A percentile compares a stretch with the other conserved stretches of the same genome.
These are phyloP conservation scores for Dasyornis broadbenti DNA, from an alignment of 2,113 vertebrate genomes.

Conservation along the genomic window DNA sequence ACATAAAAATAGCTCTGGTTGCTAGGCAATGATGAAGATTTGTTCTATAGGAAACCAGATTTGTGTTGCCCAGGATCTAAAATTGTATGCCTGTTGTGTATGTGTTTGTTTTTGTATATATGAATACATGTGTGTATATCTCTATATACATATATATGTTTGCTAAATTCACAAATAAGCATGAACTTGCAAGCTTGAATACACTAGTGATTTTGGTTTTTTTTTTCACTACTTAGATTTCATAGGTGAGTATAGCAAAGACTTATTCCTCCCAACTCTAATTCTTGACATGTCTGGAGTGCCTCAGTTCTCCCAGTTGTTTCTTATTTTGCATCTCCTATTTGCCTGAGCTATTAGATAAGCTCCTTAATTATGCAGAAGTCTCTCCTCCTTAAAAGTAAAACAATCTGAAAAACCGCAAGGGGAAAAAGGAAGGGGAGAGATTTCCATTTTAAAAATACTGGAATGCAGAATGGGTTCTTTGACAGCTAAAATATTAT, in stretches of 20 bases:
- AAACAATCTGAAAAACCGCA: not conserved
- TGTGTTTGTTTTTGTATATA: not conserved
- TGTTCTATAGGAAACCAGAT: constrained; percentile 16
- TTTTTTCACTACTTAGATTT: not conserved
- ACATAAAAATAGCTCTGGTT: constrained; percentile 52
- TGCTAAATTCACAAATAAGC: not conserved
- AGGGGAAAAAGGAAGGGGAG: no score
- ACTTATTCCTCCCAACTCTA: not conserved
- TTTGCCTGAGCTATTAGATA: not conserved
- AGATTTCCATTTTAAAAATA: not conserved
- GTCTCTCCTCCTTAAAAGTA: not conserved
- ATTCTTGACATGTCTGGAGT: not conserved
- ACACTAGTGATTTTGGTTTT: fast-evolving
- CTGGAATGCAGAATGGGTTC: fast-evolving
- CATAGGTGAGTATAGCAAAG: fast-evolving
- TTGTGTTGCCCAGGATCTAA: constrained; percentile 19
- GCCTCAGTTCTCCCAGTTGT: not conserved
- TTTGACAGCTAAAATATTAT: not conserved
- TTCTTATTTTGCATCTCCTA: not conserved
- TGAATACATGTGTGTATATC: not conserved
- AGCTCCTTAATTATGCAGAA: not conserved
- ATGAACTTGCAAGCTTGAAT: not conserved
- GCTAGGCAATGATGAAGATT: constrained; percentile 33
- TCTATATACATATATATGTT: not conserved
- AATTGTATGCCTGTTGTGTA: not conserved